Evolutionary conservation across 2,797 vertebrate species (phyloP).

Genomic region (Cetoscarus ocellatus): DNA sequence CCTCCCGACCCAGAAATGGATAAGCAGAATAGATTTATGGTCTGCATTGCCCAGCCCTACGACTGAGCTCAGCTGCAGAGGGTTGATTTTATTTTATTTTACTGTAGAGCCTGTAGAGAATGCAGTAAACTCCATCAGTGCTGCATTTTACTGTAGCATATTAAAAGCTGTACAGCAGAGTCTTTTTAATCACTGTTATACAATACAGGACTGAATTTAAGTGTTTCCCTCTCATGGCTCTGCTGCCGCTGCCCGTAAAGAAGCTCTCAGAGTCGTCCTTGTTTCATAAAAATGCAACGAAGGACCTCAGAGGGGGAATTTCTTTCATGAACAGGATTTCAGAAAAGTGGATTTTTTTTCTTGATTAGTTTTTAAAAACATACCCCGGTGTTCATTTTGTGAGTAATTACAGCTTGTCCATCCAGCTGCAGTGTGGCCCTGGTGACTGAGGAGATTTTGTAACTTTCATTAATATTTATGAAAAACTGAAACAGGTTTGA

Average conservation of each 20-base stretch:
- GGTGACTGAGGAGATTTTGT: conserved; percentile 16
- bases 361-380: not conserved
- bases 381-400: conserved; percentile 1
- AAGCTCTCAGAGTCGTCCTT: conserved; percentile 18
- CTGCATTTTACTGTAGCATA: not conserved
- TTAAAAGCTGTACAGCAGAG: not conserved
- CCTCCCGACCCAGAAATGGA: no score
- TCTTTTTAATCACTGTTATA: not conserved
- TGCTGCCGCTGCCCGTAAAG: conserved; percentile 14
- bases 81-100: conserved; percentile 8
- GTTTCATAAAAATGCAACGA: not conserved
- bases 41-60: no score
- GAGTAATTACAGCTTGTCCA: conserved; percentile 11
- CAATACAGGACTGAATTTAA: not conserved
- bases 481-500: no score
- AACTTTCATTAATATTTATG: no score
- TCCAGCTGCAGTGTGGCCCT: conserved; percentile 31
- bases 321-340: conserved; percentile 9
- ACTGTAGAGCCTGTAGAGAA: not conserved
- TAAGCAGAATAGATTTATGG: no score
- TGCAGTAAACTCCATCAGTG: conserved; percentile 3
- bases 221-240: conserved; percentile 3
- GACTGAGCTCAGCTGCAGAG: conserved; percentile 10
- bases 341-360: not conserved
- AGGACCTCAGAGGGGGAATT: not conserved